Base-by-base conservation (phyloP, 2,888 invertebrate genomes). In the Disparrhopalites patrizii region DNA sequence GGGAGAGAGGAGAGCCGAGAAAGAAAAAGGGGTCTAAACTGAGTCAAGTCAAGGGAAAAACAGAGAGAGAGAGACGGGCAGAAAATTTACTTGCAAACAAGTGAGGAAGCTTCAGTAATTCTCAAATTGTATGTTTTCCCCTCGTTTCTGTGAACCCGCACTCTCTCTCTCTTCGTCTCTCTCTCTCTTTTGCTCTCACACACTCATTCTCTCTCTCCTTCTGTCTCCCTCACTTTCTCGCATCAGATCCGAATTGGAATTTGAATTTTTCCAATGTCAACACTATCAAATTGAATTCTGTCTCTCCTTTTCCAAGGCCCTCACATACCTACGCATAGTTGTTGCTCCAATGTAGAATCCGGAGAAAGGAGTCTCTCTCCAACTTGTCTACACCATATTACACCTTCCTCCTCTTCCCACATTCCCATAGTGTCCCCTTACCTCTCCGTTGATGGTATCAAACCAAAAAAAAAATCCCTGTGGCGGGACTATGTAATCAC, bases 41-140 rank as follows among this genome's bases (percentile, higher is more conserved):
- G 51, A 61, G 51, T 52, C 60, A 33, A 61, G 30, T 40, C 27
- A 40, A 57, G 30, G 50, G 28, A 61, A 33, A 50, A 31, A 61
- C 51, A 43, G 25, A 61, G 23, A 51, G 50, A 61, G 60, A 28
- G 18, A 47, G 23, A 25, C 20, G 15, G 58, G 27, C 13, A 13
- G 20, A 47, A 47, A 47, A 47, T 23, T 23, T 25, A 43, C 43
- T 15, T 10, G 7, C 5, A 20, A 15, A 43, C 8, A 20, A 43
- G n/a, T n/a, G 20, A 43, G 36, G 7, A 7, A 10, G 36, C 7
- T 33, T 33, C 36, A 7, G 15, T 40, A 18, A 18, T 40, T 40
- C 40, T 13, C 40, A 40, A 40, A 40, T 40, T 18, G n/a, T n/a
- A 25, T 20, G 25, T 23, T 13, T 52, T n/a, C 7, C 10, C n/a